These are phyloP conservation scores for Coranthus polyacanthus DNA, from an alignment of 2,797 vertebrate genomes.

Conservation along the genomic window DNA sequence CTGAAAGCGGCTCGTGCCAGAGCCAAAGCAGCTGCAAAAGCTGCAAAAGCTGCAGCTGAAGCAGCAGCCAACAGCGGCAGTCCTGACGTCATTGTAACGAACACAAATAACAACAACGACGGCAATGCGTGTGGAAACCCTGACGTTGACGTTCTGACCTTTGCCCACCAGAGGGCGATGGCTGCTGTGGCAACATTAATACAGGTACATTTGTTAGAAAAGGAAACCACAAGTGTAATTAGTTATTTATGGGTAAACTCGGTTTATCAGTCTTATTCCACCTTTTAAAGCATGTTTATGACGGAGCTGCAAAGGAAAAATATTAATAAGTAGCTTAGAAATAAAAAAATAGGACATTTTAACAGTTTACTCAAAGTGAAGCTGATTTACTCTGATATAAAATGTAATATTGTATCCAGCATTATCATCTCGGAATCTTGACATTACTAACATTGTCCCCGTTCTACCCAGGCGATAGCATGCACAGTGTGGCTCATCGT, in stretches of 20 bases:
- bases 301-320: no score
- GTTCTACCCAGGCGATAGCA: slow-evolving; percentile 72
- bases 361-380: no score
- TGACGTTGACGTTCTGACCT: slow-evolving; percentile 74
- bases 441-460: no score
- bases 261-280: not conserved
- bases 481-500: slow-evolving; percentile 87
- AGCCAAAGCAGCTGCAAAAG: slow-evolving; percentile 80
- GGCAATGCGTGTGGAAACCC: slow-evolving; percentile 33
- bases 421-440: no score
- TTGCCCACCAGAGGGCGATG: slow-evolving; percentile 83
- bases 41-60: slow-evolving; percentile 78
- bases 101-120: slow-evolving; percentile 47
- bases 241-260: not conserved
- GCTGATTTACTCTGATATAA: no score
- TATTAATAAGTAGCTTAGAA: no score
- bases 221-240: not conserved
- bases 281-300: not conserved
- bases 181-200: slow-evolving; percentile 79
- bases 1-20: slow-evolving; percentile 74
- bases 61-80: slow-evolving; percentile 70
- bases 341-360: no score
- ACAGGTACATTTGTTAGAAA: slow-evolving; percentile 56
- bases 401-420: not conserved
- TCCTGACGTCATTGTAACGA: slow-evolving; percentile 77